These are phyloP conservation scores for Hyposoter didymator DNA, from an alignment of 2,888 invertebrate genomes.

Conservation along the genomic window DNA sequence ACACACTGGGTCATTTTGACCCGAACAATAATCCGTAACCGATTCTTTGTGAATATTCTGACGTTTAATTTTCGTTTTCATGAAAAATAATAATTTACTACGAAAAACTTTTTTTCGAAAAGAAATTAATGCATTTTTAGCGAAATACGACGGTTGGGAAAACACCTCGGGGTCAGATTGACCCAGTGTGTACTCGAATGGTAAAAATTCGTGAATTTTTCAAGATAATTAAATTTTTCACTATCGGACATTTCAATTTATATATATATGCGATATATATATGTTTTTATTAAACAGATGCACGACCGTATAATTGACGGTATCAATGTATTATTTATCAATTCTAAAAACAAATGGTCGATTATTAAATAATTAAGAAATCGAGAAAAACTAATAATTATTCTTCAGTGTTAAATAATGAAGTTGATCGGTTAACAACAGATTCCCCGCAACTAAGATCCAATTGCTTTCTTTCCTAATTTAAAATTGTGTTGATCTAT, in stretches of 20 bases:
- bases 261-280: not conserved
- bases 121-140: too few relatives aligned
- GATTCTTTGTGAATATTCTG: too few relatives aligned
- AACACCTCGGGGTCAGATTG: too few relatives aligned
- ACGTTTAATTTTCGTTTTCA: too few relatives aligned
- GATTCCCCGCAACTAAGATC: not conserved
- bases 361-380: constrained; percentile 20
- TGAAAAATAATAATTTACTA: too few relatives aligned
- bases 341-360: constrained; percentile 6
- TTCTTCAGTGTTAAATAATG: not conserved
- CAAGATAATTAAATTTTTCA: not conserved
- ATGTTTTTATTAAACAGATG: constrained; percentile 1
- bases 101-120: too few relatives aligned
- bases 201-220: not conserved
- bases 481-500: not conserved
- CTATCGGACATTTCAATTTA: not conserved
- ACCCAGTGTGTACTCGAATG: too few relatives aligned
- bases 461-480: constrained; percentile 9
- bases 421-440: not conserved
- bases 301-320: not conserved
- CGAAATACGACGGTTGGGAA: too few relatives aligned
- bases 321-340: constrained; percentile 15
- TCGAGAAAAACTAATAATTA: constrained; percentile 10
- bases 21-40: too few relatives aligned
- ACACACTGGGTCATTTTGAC: too few relatives aligned